phyloP scores from a whole-genome alignment of 2,113 vertebrate genomes.

The Sinocyclocheilus anshuiensis region DNA sequence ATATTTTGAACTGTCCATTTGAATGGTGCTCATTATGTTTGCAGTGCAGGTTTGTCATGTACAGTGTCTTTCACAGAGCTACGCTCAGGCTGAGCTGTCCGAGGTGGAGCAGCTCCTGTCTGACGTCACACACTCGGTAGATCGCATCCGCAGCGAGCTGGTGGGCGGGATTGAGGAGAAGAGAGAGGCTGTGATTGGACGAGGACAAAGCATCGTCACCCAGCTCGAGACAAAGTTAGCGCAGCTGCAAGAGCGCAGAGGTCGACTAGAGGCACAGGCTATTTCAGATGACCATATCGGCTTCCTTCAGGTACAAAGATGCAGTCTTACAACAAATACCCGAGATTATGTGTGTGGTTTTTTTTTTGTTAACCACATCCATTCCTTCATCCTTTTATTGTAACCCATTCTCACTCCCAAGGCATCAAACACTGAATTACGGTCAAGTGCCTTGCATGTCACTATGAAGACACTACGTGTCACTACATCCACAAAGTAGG shows the following conservation, averaged over 20 bases:
- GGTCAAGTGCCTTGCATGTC: too few species aligned
- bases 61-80: conserved; percentile 58
- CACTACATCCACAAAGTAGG: too few species aligned
- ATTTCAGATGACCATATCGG: conserved; percentile 75
- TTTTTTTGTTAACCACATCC: too few species aligned
- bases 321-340: background rate
- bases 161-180: conserved; percentile 67
- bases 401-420: too few species aligned
- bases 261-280: conserved; percentile 69
- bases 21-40: too few species aligned
- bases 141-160: conserved; percentile 65
- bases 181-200: conserved; percentile 63
- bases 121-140: conserved; percentile 57
- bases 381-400: too few species aligned
- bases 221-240: conserved; percentile 66
- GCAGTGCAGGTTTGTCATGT: too few species aligned
- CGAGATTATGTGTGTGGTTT: background rate
- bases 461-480: too few species aligned
- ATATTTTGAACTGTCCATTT: too few species aligned
- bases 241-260: conserved; percentile 62
- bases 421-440: too few species aligned
- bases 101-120: conserved; percentile 70
- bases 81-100: conserved; percentile 60
- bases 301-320: conserved; percentile 72
- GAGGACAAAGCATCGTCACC: conserved; percentile 61